phyloP scores from a whole-genome alignment of 2,888 invertebrate genomes.

The Drosophila hawaiiensis region DNA sequence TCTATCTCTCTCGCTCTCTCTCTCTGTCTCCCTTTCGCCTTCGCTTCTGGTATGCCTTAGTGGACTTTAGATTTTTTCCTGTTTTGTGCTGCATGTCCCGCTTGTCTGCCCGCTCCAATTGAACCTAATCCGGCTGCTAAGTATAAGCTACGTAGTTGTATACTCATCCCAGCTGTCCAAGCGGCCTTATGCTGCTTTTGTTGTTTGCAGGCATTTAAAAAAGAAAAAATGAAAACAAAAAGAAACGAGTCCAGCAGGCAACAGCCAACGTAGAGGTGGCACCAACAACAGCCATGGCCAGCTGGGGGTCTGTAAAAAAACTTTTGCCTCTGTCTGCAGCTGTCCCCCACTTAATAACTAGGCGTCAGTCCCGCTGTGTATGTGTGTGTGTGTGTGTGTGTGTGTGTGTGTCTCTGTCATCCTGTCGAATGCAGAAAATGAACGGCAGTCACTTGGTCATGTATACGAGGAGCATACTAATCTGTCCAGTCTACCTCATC shows the following conservation, averaged over 20 bases:
- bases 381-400: conserved; percentile 14
- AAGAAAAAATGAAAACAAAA: conserved; percentile 37
- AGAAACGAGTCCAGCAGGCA: conserved; percentile 25
- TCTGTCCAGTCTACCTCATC: conserved; percentile 49
- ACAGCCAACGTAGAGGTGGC: conserved; percentile 8
- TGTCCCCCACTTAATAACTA: conserved; percentile 65
- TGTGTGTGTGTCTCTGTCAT: conserved; percentile 45
- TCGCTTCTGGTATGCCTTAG: conserved; percentile 20
- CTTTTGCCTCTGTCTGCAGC: conserved; percentile 60
- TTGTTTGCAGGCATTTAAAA: conserved; percentile 78
- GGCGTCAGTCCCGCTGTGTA: conserved; percentile 45
- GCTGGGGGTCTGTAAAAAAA: conserved; percentile 67
- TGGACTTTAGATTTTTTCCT: conserved; percentile 41
- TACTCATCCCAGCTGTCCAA: conserved; percentile 79
- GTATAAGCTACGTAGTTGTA: conserved; percentile 80
- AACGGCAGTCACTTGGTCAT: conserved; percentile 58
- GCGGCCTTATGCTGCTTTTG: conserved; percentile 80
- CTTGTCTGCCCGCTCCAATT: conserved; percentile 66
- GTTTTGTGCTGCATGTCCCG: conserved; percentile 27
- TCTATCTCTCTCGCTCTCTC: conserved; percentile 15
- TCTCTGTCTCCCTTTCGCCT: conserved; percentile 11
- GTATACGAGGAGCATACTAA: conserved; percentile 71
- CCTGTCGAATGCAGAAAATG: conserved; percentile 58
- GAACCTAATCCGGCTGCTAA: conserved; percentile 80
- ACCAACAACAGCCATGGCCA: conserved; percentile 30